A percentile compares a stretch with the other conserved stretches of the same genome.
Evolutionary conservation across 2,797 vertebrate species (phyloP).

Genomic region (Danio tinwini): DNA sequence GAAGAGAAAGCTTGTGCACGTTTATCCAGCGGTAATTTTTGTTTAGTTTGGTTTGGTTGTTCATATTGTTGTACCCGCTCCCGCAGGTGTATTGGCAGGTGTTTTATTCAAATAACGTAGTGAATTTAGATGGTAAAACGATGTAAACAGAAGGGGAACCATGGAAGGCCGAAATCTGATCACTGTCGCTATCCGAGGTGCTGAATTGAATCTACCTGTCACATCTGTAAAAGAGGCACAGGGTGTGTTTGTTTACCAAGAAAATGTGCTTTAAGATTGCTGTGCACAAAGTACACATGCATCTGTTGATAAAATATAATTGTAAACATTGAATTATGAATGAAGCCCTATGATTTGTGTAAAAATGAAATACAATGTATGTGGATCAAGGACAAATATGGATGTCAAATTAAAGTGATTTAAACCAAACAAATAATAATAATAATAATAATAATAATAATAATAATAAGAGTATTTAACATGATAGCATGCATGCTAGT

Average conservation of each 20-base stretch:
- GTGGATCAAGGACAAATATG: background rate
- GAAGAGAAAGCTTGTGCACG: background rate
- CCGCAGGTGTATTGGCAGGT: background rate
- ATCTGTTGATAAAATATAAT: background rate
- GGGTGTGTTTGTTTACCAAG: conserved; percentile 29
- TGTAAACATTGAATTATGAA: background rate
- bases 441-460: too few species aligned
- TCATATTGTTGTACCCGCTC: background rate
- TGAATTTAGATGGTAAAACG: background rate
- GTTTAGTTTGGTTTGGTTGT: background rate
- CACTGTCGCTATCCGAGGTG: conserved; percentile 67
- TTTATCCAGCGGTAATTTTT: background rate
- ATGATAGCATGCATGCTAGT: background rate
- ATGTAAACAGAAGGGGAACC: background rate
- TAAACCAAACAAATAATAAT: too few species aligned
- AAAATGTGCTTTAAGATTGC: conserved; percentile 26
- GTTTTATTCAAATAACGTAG: background rate
- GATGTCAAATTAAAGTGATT: background rate
- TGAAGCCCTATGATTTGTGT: background rate
- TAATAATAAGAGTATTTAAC: too few species aligned
- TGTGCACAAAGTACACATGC: background rate
- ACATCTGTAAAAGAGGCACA: background rate
- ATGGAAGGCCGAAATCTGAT: background rate
- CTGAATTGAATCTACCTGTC: conserved; percentile 55
- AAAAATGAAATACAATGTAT: background rate